Evolutionary conservation across 2,888 invertebrate species (phyloP).

Genomic region (Chalcis sispes): DNA sequence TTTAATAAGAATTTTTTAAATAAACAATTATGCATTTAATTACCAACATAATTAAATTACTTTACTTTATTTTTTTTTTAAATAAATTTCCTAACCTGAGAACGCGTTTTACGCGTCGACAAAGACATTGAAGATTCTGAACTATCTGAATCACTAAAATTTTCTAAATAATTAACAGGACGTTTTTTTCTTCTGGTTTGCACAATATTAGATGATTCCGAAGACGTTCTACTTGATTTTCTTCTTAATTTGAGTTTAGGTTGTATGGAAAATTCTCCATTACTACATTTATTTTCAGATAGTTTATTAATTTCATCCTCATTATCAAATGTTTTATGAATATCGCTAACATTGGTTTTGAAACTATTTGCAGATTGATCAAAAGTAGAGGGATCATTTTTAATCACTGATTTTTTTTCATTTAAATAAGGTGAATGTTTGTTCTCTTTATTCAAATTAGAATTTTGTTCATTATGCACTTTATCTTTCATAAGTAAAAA

Average conservation of each 20-base stretch:
- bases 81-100: constrained; percentile 32
- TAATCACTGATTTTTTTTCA: neutral
- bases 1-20: neutral
- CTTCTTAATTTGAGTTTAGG: constrained; percentile 4
- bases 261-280: neutral
- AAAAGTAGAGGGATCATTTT: constrained; percentile 4
- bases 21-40: too few relatives aligned
- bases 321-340: neutral
- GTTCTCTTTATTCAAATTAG: neutral
- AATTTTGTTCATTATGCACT: neutral
- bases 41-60: neutral
- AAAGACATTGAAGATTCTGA: neutral
- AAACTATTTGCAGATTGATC: neutral
- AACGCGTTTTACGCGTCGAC: constrained; percentile 19
- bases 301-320: neutral
- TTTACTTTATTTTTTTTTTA: neutral
- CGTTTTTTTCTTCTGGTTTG: constrained; percentile 29
- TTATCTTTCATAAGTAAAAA: neutral
- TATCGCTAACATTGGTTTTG: neutral
- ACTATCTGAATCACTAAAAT: constrained; percentile 38
- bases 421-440: neutral
- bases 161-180: constrained; percentile 43
- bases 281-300: neutral
- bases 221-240: constrained; percentile 27
- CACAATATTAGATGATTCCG: constrained; percentile 26